Percentiles rank a stretch among this genome's conserved stretches.
phyloP scores from a whole-genome alignment of 92 coral and sea anemone genomes.

The Palythoa heliodiscus region DNA sequence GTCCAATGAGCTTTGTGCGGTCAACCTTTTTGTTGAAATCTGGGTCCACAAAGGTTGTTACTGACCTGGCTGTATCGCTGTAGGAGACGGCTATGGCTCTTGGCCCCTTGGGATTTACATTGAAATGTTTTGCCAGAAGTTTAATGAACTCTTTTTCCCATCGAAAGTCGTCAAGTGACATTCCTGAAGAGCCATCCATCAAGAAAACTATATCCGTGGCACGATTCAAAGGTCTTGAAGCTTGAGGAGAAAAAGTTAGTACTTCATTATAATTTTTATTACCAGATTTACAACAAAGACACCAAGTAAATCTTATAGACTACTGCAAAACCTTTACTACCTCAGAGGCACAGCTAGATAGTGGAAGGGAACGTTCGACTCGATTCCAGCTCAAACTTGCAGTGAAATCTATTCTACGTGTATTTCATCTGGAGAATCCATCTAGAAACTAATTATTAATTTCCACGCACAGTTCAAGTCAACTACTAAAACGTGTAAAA shows the following conservation, averaged over 20 bases:
- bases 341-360: too few species aligned
- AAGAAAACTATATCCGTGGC: slow-evolving; percentile 69
- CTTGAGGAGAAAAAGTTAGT: not conserved
- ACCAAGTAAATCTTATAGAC: not conserved
- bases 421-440: too few species aligned
- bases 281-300: not conserved
- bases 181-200: slow-evolving; percentile 78
- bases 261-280: not conserved
- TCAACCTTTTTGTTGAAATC: slow-evolving; percentile 36
- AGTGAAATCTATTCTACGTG: too few species aligned
- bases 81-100: slow-evolving; percentile 29
- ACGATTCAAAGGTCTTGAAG: slow-evolving; percentile 27
- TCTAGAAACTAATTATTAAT: too few species aligned
- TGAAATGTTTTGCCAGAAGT: slow-evolving; percentile 53
- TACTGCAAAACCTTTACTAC: too few species aligned
- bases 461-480: too few species aligned
- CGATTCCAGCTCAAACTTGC: too few species aligned
- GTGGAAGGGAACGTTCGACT: too few species aligned
- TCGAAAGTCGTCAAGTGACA: slow-evolving; percentile 52
- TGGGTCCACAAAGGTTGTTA: slow-evolving; percentile 11
- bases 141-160: slow-evolving; percentile 77
- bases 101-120: slow-evolving; percentile 48
- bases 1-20: not conserved
- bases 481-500: too few species aligned
- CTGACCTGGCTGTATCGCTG: slow-evolving; percentile 27